Evolutionary conservation across 2,797 vertebrate species (phyloP).

Genomic region (Hydrolagus colliei): DNA sequence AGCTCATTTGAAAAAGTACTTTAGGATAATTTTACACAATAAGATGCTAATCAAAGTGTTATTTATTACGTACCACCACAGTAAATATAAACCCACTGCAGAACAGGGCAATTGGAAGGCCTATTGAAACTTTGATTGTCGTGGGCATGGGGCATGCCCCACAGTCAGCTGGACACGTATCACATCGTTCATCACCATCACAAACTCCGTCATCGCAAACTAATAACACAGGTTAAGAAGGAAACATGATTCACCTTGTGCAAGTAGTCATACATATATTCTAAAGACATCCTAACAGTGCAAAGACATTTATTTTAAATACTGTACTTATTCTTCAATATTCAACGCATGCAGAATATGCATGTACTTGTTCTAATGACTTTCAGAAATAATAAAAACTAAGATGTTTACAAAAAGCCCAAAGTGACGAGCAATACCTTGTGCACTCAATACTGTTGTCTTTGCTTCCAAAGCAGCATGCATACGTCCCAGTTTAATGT

Average conservation of each 20-base stretch:
- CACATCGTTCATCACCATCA: slow-evolving; percentile 59
- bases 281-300: not conserved
- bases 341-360: not conserved
- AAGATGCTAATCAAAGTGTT: not conserved
- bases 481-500: slow-evolving; percentile 63
- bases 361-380: too few species aligned
- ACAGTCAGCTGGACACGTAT: slow-evolving; percentile 66
- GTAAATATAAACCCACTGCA: slow-evolving; percentile 62
- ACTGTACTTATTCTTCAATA: not conserved
- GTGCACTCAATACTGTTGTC: slow-evolving; percentile 58
- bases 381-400: not conserved
- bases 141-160: slow-evolving; percentile 63
- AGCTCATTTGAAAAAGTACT: too few species aligned
- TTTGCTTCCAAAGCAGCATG: slow-evolving; percentile 64
- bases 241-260: not conserved
- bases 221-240: slow-evolving; percentile 37
- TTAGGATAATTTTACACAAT: too few species aligned
- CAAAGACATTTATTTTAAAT: not conserved
- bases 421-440: slow-evolving; percentile 48
- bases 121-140: slow-evolving; percentile 58
- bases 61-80: slow-evolving; percentile 53
- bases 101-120: slow-evolving; percentile 59
- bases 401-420: not conserved
- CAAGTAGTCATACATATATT: too few species aligned
- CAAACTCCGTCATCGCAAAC: slow-evolving; percentile 63